These are phyloP conservation scores for Anoplophora glabripennis DNA, from an alignment of 1,140 invertebrate species.

Conservation along the genomic window DNA sequence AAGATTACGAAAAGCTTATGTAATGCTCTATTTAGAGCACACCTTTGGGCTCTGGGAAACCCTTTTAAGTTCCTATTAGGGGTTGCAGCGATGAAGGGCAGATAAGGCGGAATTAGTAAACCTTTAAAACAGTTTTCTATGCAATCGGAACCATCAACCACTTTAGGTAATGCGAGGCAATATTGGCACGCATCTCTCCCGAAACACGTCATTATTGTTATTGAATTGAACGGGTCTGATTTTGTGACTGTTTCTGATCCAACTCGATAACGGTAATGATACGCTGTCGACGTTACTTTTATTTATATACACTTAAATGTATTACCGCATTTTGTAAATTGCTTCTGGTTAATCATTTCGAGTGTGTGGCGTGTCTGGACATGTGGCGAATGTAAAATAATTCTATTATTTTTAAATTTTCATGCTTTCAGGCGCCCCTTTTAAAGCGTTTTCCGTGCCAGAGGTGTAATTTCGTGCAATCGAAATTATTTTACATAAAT, in stretches of 20 bases:
- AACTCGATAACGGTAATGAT: slow-evolving; percentile 21
- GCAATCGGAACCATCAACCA: slow-evolving; percentile 28
- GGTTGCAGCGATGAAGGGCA: slow-evolving; percentile 14
- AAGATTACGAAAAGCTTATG: slow-evolving; percentile 22
- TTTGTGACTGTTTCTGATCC: slow-evolving; percentile 26
- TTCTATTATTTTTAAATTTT: too few species aligned
- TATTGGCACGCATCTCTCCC: slow-evolving; percentile 30
- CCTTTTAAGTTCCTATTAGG: slow-evolving; percentile 30
- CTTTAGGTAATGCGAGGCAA: slow-evolving; percentile 31
- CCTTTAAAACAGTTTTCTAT: slow-evolving; percentile 23
- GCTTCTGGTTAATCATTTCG: too few species aligned
- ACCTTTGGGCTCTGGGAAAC: slow-evolving; percentile 19
- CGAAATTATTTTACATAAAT: too few species aligned
- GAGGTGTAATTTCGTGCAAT: too few species aligned
- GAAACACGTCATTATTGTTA: slow-evolving; percentile 31
- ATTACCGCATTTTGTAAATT: too few species aligned
- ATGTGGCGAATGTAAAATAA: too few species aligned
- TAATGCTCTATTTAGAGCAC: slow-evolving; percentile 24
- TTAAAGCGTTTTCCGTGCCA: too few species aligned
- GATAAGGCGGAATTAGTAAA: slow-evolving; percentile 25
- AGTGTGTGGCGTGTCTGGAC: too few species aligned
- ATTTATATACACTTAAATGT: neutral
- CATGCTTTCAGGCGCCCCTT: too few species aligned
- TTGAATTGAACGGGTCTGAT: slow-evolving; percentile 30
- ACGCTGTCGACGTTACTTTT: slow-evolving; percentile 11